Evolutionary conservation across 2,113 vertebrate species (phyloP).

Genomic region (Heloderma charlesbogerti): DNA sequence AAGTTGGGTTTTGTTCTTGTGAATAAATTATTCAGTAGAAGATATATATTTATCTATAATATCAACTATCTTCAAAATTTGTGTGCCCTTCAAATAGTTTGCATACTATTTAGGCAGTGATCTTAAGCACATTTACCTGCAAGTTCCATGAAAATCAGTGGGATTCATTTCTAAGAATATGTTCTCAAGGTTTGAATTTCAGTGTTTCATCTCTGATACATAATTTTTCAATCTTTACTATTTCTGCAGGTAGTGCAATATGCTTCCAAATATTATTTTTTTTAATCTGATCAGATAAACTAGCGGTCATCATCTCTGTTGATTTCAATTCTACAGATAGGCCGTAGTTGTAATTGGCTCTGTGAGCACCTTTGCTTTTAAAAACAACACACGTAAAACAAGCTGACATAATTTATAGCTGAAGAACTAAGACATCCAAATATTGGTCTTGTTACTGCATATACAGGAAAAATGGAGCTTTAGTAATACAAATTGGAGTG

Average conservation of each 20-base stretch:
- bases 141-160: neutral
- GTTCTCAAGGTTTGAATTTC: neutral
- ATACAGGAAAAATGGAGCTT: neutral
- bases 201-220: neutral
- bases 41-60: neutral
- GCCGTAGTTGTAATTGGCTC: neutral
- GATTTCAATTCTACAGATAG: neutral
- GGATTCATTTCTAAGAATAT: neutral
- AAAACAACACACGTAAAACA: neutral
- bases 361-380: neutral
- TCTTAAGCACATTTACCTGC: neutral
- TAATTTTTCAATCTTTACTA: neutral
- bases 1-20: neutral
- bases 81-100: neutral
- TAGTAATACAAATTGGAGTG: neutral
- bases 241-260: neutral
- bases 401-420: neutral
- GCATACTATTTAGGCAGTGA: neutral
- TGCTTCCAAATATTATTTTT: neutral
- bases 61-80: neutral
- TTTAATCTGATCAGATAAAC: neutral
- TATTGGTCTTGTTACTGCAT: neutral
- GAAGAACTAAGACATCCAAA: neutral
- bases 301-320: neutral
- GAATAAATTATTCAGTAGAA: neutral